A percentile compares a stretch with the other conserved stretches of the same genome.
These are phyloP conservation scores for Melikaiella ostensackeni DNA, from an alignment of 2,888 invertebrate genomes.

Conservation along the genomic window DNA sequence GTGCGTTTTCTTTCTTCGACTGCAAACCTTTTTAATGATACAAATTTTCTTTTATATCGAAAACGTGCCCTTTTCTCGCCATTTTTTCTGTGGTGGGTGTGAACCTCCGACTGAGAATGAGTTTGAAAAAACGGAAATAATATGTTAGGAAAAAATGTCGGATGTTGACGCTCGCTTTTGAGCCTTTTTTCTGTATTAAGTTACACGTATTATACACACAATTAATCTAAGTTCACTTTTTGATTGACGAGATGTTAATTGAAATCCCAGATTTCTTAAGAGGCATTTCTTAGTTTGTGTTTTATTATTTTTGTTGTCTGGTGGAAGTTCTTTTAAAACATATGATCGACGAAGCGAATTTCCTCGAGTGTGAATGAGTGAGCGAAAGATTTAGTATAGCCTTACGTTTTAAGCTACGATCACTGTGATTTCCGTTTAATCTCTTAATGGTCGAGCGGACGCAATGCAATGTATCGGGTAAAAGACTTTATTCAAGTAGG, in stretches of 20 bases:
- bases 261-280: slow-evolving; percentile 24
- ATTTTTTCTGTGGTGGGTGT: slow-evolving; percentile 5
- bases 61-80: slow-evolving; percentile 28
- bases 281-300: slow-evolving; percentile 33
- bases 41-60: not conserved
- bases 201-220: slow-evolving; percentile 32
- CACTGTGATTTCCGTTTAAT: slow-evolving; percentile 64
- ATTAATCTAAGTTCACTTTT: slow-evolving; percentile 24
- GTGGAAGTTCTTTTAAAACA: slow-evolving; percentile 30
- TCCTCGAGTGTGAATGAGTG: slow-evolving; percentile 29
- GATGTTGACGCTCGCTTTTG: not conserved
- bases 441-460: slow-evolving; percentile 41
- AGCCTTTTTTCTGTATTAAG: slow-evolving; percentile 28
- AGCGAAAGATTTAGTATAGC: slow-evolving; percentile 5
- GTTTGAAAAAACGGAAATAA: slow-evolving; percentile 9
- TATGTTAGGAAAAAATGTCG: not conserved
- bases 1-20: slow-evolving; percentile 22
- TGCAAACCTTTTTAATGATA: slow-evolving; percentile 3
- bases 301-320: slow-evolving; percentile 20
- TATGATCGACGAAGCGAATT: slow-evolving; percentile 2
- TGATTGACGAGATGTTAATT: slow-evolving; percentile 20
- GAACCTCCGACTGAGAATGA: not conserved
- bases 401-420: slow-evolving; percentile 58
- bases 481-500: slow-evolving; percentile 27
- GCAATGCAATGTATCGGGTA: slow-evolving; percentile 33